Evolutionary conservation across 2,113 vertebrate species (phyloP).

Genomic region (Rhombomys opimus): DNA sequence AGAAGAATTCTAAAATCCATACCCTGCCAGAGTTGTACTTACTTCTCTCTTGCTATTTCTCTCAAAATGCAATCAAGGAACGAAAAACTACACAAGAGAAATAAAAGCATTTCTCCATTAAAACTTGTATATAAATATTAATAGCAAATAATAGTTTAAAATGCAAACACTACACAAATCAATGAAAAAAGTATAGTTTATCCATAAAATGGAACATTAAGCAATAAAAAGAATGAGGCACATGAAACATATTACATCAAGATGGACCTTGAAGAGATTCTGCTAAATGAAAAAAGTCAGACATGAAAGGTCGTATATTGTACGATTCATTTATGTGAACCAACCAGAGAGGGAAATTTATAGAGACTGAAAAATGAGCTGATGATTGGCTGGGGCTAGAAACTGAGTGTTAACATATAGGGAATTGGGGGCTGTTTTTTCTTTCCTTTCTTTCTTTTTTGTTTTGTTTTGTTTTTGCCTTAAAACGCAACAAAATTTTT

Average conservation of each 20-base stretch:
- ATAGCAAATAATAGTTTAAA: conserved; percentile 29
- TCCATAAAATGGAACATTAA: background rate
- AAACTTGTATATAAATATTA: background rate
- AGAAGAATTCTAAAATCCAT: background rate
- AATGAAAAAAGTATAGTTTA: conserved; percentile 21
- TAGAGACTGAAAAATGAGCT: background rate
- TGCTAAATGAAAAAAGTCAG: conserved; percentile 41
- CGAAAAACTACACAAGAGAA: conserved; percentile 6
- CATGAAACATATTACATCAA: background rate
- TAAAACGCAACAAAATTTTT: background rate
- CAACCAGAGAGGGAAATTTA: conserved; percentile 1
- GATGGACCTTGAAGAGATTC: conserved; percentile 18
- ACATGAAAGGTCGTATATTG: background rate
- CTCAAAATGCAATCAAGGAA: conserved; percentile 39
- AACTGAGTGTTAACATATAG: background rate
- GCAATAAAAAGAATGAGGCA: conserved; percentile 33
- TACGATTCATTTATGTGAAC: conserved; percentile 1
- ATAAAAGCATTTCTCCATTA: conserved; percentile 36
- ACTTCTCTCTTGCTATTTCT: conserved; percentile 11
- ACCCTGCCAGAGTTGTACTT: background rate
- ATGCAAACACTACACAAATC: background rate
- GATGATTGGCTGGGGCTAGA: background rate
- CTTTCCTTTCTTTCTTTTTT: background rate
- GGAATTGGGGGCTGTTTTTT: background rate
- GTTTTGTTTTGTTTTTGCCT: background rate